These are phyloP conservation scores for Platycheirus rosarum DNA, from an alignment of 2,888 invertebrate genomes.

Conservation along the genomic window DNA sequence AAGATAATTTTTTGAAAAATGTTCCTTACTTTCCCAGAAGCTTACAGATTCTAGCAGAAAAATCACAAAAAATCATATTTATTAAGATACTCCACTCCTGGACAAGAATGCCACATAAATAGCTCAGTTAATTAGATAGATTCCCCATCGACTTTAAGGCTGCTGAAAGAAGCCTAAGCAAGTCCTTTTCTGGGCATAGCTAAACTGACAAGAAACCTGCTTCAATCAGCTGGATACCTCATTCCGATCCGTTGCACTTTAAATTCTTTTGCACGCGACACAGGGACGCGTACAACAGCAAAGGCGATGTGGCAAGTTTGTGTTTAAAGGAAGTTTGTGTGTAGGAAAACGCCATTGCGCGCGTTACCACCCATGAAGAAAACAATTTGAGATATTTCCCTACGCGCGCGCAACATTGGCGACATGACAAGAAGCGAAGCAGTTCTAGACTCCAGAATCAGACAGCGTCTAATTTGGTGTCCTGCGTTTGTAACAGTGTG, in stretches of 20 bases:
- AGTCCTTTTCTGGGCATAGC: conserved; percentile 25
- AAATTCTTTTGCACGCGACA: conserved; percentile 53
- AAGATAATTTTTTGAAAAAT: too few species aligned
- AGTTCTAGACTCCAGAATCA: conserved; percentile 34
- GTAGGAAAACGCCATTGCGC: conserved; percentile 5
- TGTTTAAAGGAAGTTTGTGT: too few species aligned
- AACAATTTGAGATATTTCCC: conserved; percentile 65
- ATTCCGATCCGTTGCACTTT: conserved; percentile 70
- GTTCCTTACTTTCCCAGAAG: too few species aligned
- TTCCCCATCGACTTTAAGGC: conserved; percentile 50
- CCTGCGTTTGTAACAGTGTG: not conserved
- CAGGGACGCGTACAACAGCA: conserved; percentile 11
- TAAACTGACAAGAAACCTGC: conserved; percentile 55
- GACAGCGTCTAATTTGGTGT: conserved; percentile 26
- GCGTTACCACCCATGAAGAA: conserved; percentile 70
- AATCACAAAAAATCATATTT: conserved; percentile 63
- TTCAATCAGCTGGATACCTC: conserved; percentile 72
- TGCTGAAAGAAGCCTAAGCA: conserved; percentile 46
- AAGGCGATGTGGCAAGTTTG: conserved; percentile 35
- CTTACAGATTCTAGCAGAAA: conserved; percentile 7
- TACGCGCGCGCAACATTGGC: conserved; percentile 62
- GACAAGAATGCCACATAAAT: conserved; percentile 52
- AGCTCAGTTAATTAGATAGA: conserved; percentile 64
- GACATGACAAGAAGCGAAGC: conserved; percentile 54
- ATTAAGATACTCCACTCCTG: conserved; percentile 45